A percentile compares a stretch with the other conserved stretches of the same genome.
Conservation (phyloP, 2,113 vertebrate genomes). For the Melanerpes formicivorus region DNA sequence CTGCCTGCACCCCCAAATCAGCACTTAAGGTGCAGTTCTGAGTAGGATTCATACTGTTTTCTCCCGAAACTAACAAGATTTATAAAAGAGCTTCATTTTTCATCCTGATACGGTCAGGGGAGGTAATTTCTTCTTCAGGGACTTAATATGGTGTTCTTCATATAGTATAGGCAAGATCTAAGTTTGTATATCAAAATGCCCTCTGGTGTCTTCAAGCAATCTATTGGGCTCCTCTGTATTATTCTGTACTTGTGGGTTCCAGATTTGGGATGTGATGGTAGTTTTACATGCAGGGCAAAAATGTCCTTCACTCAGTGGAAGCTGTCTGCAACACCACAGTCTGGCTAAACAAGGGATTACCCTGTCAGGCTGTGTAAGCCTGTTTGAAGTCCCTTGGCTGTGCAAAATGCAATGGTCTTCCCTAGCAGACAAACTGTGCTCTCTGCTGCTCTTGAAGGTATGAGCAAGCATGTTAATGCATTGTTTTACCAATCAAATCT, state of each 20-base stretch:
- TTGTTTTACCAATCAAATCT: background rate
- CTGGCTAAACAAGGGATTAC: background rate
- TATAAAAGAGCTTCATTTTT: background rate
- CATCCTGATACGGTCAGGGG: background rate
- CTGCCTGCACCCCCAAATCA: background rate
- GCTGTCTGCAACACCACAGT: background rate
- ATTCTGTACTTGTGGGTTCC: background rate
- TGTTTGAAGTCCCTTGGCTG: background rate
- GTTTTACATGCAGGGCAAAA: background rate
- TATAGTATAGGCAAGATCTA: background rate
- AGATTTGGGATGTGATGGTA: background rate
- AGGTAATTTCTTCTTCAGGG: background rate
- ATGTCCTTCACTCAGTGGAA: background rate
- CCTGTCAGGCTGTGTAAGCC: background rate
- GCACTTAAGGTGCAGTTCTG: background rate
- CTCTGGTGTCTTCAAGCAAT: background rate
- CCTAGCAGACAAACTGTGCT: background rate
- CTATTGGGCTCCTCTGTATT: background rate
- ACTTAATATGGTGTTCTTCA: background rate
- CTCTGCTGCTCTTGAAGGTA: background rate
- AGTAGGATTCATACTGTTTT: background rate
- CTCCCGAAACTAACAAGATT: background rate
- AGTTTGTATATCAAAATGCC: background rate
- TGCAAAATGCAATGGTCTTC: background rate
- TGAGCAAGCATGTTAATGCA: background rate